Conservation (phyloP, 1,140 invertebrate species). For the Brachionus koreanus region DNA sequence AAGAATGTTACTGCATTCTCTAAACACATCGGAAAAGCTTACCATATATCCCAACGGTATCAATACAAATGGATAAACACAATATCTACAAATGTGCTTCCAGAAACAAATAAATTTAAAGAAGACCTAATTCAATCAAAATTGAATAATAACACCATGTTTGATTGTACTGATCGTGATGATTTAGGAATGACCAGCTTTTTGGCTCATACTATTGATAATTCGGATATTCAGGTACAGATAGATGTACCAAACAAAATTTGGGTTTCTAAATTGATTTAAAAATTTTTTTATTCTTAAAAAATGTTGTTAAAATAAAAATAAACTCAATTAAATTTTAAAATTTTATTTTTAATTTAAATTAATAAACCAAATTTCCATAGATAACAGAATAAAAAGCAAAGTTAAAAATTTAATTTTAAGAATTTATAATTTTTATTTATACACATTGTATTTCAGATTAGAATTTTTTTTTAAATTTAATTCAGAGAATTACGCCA, state of each 20-base stretch:
- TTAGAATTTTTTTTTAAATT: too few relatives aligned
- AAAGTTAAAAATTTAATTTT: too few relatives aligned
- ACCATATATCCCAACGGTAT: slow-evolving; percentile 37
- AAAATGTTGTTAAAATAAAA: background rate
- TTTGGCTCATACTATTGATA: slow-evolving; percentile 40
- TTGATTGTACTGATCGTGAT: slow-evolving; percentile 37
- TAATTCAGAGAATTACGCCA: too few relatives aligned
- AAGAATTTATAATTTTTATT: too few relatives aligned
- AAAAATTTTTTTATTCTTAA: background rate
- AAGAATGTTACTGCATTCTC: slow-evolving; percentile 40
- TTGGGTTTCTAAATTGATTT: slow-evolving; percentile 36
- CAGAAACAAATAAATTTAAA: slow-evolving; percentile 11
- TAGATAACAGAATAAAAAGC: too few relatives aligned
- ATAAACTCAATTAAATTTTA: background rate
- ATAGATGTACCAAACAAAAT: slow-evolving; percentile 44
- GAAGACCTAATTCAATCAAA: background rate
- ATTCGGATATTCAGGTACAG: slow-evolving; percentile 24
- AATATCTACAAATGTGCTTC: background rate
- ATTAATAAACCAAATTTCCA: too few relatives aligned
- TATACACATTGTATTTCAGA: too few relatives aligned
- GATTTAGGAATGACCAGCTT: slow-evolving; percentile 37
- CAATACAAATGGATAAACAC: slow-evolving; percentile 34
- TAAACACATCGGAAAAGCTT: slow-evolving; percentile 29
- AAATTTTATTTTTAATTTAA: too few relatives aligned
- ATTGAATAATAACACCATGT: background rate